Conservation (phyloP, 2,113 vertebrate species). For the Ochotona princeps region DNA sequence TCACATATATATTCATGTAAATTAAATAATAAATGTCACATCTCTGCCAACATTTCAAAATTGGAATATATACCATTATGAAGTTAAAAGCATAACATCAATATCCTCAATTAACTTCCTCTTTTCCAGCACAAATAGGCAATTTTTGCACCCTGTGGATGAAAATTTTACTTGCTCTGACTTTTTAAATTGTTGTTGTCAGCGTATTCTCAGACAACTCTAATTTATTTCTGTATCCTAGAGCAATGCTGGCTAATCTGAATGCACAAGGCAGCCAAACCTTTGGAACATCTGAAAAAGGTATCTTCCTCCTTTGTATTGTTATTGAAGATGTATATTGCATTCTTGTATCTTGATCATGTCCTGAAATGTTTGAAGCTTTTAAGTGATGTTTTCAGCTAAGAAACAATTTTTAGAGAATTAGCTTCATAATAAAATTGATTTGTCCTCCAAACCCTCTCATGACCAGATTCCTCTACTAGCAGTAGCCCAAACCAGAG, state of each 20-base stretch:
- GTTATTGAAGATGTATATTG: background rate
- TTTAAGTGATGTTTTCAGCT: background rate
- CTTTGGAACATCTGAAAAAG: background rate
- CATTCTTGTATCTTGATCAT: background rate
- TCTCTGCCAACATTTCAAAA: background rate
- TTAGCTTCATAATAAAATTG: background rate
- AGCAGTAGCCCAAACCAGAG: background rate
- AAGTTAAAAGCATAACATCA: background rate
- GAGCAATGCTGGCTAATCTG: background rate
- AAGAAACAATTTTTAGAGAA: background rate
- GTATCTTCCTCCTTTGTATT: conserved; percentile 18
- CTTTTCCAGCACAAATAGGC: background rate
- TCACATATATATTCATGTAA: background rate
- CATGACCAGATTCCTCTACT: background rate
- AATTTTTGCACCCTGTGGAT: background rate
- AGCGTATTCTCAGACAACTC: background rate
- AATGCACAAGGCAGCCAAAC: background rate
- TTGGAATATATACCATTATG: background rate
- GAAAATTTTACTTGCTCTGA: background rate
- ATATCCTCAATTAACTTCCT: background rate
- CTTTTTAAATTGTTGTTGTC: background rate
- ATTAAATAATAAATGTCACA: background rate
- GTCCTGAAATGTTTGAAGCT: background rate
- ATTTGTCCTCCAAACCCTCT: background rate
- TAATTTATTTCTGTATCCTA: background rate